phyloP scores from a whole-genome alignment of 1,140 invertebrate genomes.

The Drosophila pseudoobscura region DNA sequence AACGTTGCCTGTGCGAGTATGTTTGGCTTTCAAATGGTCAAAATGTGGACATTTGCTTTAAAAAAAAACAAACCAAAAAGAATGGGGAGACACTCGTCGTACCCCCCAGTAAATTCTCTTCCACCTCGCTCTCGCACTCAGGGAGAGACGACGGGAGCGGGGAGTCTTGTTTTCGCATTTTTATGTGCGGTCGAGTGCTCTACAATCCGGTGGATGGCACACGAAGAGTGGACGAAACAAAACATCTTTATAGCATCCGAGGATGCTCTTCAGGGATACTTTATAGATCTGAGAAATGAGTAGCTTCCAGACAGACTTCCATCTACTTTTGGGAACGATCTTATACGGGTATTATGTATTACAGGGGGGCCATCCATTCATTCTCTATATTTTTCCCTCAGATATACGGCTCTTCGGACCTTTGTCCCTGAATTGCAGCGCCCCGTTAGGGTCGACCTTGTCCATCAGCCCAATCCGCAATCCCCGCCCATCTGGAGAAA shows the following conservation, averaged over 20 bases:
- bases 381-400: too few relatives aligned
- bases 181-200: conserved; percentile 12
- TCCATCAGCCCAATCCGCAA: not conserved
- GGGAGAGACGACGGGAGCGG: not conserved
- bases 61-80: conserved; percentile 23
- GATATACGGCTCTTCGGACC: too few relatives aligned
- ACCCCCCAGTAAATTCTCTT: not conserved
- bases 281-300: too few relatives aligned
- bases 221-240: too few relatives aligned
- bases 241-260: too few relatives aligned
- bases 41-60: conserved; percentile 79
- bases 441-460: too few relatives aligned
- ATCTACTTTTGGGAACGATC: too few relatives aligned
- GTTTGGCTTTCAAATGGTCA: conserved; percentile 76
- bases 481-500: conserved; percentile 5
- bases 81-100: not conserved
- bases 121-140: not conserved
- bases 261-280: too few relatives aligned
- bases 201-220: not conserved
- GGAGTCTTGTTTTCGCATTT: conserved; percentile 28
- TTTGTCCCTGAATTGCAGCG: too few relatives aligned
- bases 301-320: too few relatives aligned
- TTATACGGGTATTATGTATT: too few relatives aligned
- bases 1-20: conserved; percentile 59
- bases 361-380: too few relatives aligned